Evolutionary conservation across 2,113 vertebrate genomes (phyloP), one percentile per base, ranked within the genome.

Genomic region (Pelodiscus sinensis): DNA sequence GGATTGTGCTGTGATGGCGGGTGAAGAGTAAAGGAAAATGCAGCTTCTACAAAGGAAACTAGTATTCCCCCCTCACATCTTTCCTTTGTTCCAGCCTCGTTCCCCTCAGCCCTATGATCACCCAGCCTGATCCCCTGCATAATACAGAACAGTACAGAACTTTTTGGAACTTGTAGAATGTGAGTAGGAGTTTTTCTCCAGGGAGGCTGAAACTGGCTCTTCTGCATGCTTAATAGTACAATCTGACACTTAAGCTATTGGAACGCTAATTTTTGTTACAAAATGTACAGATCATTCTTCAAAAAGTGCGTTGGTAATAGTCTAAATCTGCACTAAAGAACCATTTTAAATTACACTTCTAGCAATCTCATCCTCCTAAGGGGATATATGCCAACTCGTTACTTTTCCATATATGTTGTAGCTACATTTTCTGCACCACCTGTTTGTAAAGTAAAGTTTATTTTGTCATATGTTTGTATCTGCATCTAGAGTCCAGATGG

Each of bases 121-220:
- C 44, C 44, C 44, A 44, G 44, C 44, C 44, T 44, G 44, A 44
- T 44, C 44, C 44, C 44, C 44, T 44, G 44, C 6, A 44, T 44
- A n/a, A 58, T 54, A 51, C 68, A 68, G 84, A 73, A 4, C 87
- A 84, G 44, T 54, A 56, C 55, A 73, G 71, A 85, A 86, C 88
- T 89, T 82, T 89, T 2, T 19, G 71, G n/a, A 94, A 81, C 79
- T 82, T 88, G 18, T 81, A 57, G 50, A 86, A 89, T 87, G 75
- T 31, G 77, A 96, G 91, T 87, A 86, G 96, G 92, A 95, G 57
- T 81, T 44, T 94, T 84, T 92, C 73, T 93, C 78, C 79, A 29
- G 94, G 89, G 87, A 73, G 1, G 86, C 80, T 24, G 79, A 77
- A 2, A 52, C 25, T 79, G 82, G 80, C 52, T 95, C 73, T 1